Evolutionary conservation across 2,797 vertebrate species (phyloP).

Genomic region (Phylloscopus collybita): DNA sequence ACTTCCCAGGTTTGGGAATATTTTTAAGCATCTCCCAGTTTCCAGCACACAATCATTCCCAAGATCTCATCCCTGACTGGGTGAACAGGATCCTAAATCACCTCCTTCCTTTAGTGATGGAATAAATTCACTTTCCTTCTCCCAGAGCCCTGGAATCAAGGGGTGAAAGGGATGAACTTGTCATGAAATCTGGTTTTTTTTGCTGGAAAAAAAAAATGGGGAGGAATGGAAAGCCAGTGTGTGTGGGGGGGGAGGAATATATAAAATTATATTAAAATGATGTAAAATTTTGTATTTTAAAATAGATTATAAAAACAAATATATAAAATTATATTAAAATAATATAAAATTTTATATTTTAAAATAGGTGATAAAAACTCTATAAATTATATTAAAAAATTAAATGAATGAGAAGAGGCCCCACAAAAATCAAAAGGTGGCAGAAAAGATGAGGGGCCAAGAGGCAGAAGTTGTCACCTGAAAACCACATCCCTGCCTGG

Average conservation of each 20-base stretch:
- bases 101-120: neutral
- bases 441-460: neutral
- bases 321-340: accelerated
- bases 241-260: accelerated
- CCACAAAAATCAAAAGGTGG: neutral
- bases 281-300: neutral
- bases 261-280: accelerated
- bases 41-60: neutral
- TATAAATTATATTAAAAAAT: neutral
- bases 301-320: neutral
- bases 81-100: neutral
- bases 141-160: neutral
- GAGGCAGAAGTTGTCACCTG: neutral
- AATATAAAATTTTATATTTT: neutral
- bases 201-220: neutral
- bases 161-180: neutral
- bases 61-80: neutral
- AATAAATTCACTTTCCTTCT: neutral
- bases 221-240: neutral
- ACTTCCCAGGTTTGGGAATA: neutral
- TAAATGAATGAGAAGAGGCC: neutral
- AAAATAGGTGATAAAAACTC: neutral
- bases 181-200: neutral
- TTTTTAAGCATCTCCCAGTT: neutral
- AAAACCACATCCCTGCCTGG: neutral